Conservation (phyloP, 35 echinoderm and acorn worm species). For the Diadema setosum region DNA sequence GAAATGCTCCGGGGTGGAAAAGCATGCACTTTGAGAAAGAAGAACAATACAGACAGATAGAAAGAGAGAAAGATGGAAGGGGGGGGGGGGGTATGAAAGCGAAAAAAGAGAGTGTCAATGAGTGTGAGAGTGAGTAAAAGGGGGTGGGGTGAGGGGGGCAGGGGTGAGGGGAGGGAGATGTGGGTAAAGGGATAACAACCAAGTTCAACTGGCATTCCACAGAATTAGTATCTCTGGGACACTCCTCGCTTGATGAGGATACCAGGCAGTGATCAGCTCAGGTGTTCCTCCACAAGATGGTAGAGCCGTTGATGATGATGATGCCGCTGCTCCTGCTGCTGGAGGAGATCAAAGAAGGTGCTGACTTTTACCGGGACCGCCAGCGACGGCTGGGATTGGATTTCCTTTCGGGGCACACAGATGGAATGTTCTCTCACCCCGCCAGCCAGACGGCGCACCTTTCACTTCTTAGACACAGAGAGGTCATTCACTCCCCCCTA, state of each 20-base stretch:
- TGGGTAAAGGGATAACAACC: neutral
- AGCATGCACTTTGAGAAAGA: too few relatives aligned
- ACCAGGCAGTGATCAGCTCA: neutral
- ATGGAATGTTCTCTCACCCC: neutral
- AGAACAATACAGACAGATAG: too few relatives aligned
- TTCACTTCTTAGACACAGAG: neutral
- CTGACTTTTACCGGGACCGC: neutral
- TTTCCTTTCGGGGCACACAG: conserved; percentile 8
- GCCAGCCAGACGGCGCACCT: neutral
- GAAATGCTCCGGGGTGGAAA: too few relatives aligned
- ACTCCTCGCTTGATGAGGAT: neutral
- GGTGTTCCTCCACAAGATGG: neutral
- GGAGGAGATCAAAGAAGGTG: neutral
- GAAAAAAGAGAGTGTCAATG: too few relatives aligned
- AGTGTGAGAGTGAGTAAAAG: too few relatives aligned
- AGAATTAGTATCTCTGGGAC: too few relatives aligned
- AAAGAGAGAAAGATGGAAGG: too few relatives aligned
- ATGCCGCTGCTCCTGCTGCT: neutral
- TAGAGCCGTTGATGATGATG: too few relatives aligned
- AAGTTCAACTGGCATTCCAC: too few relatives aligned
- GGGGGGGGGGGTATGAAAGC: too few relatives aligned
- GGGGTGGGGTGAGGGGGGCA: neutral
- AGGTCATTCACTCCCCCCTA: neutral
- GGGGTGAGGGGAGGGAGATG: neutral
- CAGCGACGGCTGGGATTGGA: neutral